phyloP scores from a whole-genome alignment of 2,113 vertebrate species.

The Triplophysa rosa region DNA sequence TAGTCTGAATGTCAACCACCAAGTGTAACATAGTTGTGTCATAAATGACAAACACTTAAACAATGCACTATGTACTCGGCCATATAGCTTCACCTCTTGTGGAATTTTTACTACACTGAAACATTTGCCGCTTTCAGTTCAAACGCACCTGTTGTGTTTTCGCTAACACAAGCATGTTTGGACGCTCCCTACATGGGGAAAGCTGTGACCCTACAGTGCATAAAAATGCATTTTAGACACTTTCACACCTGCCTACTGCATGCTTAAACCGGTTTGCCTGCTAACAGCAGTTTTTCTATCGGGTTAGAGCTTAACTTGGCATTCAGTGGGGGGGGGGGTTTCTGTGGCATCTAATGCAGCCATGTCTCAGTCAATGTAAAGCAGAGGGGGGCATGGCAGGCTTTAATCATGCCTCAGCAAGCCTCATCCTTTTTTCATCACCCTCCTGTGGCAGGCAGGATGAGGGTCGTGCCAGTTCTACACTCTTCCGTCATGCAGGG shows the following conservation, averaged over 20 bases:
- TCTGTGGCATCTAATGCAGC: constrained; percentile 15
- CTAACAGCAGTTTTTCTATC: constrained; percentile 2
- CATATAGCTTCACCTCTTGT: too few species aligned
- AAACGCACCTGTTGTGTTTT: too few species aligned
- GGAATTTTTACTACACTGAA: too few species aligned
- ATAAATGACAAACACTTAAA: too few species aligned
- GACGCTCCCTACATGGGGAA: too few species aligned
- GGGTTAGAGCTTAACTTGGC: background rate
- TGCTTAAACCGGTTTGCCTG: constrained; percentile 23
- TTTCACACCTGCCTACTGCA: background rate
- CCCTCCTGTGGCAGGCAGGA: constrained; percentile 9
- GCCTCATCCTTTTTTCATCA: constrained; percentile 32
- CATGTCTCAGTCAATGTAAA: constrained; percentile 22
- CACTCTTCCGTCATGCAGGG: constrained; percentile 14
- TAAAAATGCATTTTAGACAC: background rate
- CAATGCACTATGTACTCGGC: too few species aligned
- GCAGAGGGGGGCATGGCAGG: constrained; percentile 5
- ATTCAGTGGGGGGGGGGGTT: constrained; percentile 3
- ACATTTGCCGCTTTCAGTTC: too few species aligned
- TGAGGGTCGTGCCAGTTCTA: constrained; percentile 5
- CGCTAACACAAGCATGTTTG: too few species aligned
- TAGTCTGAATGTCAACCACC: background rate
- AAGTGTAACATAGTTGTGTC: background rate
- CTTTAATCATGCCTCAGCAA: constrained; percentile 24
- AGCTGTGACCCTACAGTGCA: too few species aligned